A percentile compares a stretch with the other conserved stretches of the same genome.
phyloP scores from a whole-genome alignment of 2,888 invertebrate genomes.

The Xestia xanthographa region DNA sequence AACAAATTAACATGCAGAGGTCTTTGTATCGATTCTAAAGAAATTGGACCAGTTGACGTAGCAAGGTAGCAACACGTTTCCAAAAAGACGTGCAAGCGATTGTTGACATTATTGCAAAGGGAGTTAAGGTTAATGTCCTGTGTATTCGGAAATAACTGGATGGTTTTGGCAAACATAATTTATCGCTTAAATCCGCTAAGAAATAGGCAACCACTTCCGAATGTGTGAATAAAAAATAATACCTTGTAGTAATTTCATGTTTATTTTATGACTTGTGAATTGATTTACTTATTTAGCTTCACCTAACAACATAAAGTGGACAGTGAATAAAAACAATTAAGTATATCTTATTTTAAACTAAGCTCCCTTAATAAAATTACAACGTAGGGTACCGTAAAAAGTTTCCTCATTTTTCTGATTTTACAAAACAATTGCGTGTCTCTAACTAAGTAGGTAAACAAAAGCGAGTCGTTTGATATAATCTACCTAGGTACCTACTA shows the following conservation, averaged over 20 bases:
- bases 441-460: background rate
- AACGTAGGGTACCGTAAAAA: background rate
- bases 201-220: conserved; percentile 56
- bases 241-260: conserved; percentile 37
- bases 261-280: conserved; percentile 43
- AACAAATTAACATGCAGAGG: conserved; percentile 70
- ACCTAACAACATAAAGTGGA: background rate
- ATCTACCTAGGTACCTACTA: background rate
- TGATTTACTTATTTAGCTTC: conserved; percentile 49
- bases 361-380: background rate
- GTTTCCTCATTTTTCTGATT: background rate
- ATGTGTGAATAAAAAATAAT: conserved; percentile 58
- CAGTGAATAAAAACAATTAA: background rate
- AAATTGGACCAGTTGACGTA: conserved; percentile 69
- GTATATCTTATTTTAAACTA: background rate
- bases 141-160: conserved; percentile 37
- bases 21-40: conserved; percentile 70
- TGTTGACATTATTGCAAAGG: conserved; percentile 16
- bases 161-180: conserved; percentile 56
- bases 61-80: conserved; percentile 59
- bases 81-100: conserved; percentile 24
- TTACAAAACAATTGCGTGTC: conserved; percentile 10
- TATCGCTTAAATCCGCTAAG: conserved; percentile 54
- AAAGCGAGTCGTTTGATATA: background rate
- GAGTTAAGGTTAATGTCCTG: conserved; percentile 24